phyloP scores from a whole-genome alignment of 2,797 vertebrate species.

The Rhadinocentrus ornatus region DNA sequence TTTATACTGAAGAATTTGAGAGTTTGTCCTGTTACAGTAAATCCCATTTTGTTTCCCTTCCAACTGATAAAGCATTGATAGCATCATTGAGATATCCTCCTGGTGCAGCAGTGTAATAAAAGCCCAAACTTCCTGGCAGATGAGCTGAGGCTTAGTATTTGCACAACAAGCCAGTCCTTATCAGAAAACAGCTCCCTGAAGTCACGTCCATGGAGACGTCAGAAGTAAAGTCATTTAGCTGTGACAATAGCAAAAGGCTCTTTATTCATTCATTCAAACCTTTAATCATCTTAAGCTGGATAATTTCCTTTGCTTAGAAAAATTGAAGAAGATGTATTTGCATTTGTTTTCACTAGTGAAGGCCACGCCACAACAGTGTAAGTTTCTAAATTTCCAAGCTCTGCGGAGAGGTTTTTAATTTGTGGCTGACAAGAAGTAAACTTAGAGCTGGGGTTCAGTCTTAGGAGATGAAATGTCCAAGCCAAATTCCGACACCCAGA shows the following conservation, averaged over 20 bases:
- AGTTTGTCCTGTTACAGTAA: conserved; percentile 31
- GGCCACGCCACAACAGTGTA: neutral
- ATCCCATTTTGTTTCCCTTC: conserved; percentile 47
- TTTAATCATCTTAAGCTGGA: neutral
- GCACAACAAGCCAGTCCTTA: conserved; percentile 39
- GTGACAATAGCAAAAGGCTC: conserved; percentile 31
- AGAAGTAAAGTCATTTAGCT: conserved; percentile 18
- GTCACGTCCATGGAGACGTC: conserved; percentile 30
- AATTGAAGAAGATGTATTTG: neutral
- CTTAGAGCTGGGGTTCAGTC: neutral
- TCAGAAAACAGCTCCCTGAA: conserved; percentile 53
- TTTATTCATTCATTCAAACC: conserved; percentile 22
- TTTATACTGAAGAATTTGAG: conserved; percentile 30
- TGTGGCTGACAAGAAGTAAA: neutral
- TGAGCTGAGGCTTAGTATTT: conserved; percentile 55
- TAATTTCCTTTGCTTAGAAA: neutral
- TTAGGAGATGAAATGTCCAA: neutral
- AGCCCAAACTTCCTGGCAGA: conserved; percentile 48
- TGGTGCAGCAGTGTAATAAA: conserved; percentile 54
- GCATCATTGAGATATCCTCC: conserved; percentile 39
- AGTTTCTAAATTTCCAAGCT: neutral
- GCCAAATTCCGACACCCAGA: neutral
- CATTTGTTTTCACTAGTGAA: neutral
- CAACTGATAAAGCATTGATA: conserved; percentile 52
- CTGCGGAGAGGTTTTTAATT: neutral